Evolutionary conservation across 2,888 invertebrate species (phyloP).

Genomic region (Deilephila porcellus): DNA sequence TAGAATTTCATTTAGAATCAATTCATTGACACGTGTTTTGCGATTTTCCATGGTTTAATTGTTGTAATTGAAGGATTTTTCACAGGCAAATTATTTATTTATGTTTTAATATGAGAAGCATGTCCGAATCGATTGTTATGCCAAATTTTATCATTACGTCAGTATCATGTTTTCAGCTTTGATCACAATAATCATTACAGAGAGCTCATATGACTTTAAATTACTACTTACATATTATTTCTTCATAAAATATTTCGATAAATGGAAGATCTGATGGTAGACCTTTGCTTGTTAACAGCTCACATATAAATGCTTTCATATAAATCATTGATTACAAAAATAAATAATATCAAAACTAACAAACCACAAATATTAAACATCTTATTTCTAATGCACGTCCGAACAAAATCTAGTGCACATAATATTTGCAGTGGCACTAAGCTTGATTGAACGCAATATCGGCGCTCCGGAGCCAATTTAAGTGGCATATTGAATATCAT

Average conservation of each 20-base stretch:
- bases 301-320: no score
- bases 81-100: background rate
- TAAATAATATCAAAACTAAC: no score
- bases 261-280: no score
- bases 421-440: conserved; percentile 22
- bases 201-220: no score
- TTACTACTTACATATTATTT: no score
- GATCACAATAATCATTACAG: no score
- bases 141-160: background rate
- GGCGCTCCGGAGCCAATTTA: conserved; percentile 18
- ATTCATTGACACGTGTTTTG: conserved; percentile 8
- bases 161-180: background rate
- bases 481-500: conserved; percentile 23
- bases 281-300: no score
- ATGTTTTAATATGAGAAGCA: background rate
- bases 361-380: background rate
- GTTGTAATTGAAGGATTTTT: conserved; percentile 1
- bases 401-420: conserved; percentile 12
- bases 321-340: no score
- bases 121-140: background rate
- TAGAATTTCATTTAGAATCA: background rate
- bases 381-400: background rate
- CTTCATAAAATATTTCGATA: no score
- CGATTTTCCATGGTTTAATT: conserved; percentile 10
- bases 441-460: conserved; percentile 23